Conservation (phyloP, 2,113 vertebrate genomes). For the Cygnus buccinator region DNA sequence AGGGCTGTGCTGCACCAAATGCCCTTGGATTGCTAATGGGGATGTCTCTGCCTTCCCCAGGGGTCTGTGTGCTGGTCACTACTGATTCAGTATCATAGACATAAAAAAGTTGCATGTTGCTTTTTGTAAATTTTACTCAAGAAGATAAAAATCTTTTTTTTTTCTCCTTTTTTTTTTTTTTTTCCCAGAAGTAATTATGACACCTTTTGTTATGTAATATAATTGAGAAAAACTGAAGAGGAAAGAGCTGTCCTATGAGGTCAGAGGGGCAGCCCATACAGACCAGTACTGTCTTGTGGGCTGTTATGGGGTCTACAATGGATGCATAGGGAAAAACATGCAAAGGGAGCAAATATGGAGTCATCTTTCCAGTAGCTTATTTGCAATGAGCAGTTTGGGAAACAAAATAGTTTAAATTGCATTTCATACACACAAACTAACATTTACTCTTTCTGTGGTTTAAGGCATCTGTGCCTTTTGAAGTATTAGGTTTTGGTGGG, state of each 20-base stretch:
- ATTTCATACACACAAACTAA: not conserved
- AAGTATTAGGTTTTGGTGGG: not conserved
- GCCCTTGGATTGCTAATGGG: not conserved
- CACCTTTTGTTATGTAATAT: not conserved
- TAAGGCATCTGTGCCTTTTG: not conserved
- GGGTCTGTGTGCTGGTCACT: not conserved
- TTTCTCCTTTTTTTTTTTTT: not conserved
- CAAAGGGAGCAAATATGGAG: not conserved
- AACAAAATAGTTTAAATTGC: not conserved
- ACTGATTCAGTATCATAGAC: not conserved
- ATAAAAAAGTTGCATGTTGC: not conserved
- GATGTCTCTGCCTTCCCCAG: not conserved
- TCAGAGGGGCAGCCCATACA: not conserved
- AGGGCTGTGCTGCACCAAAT: not conserved
- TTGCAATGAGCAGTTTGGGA: not conserved
- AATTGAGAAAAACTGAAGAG: not conserved
- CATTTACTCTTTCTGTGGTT: not conserved
- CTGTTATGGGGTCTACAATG: not conserved
- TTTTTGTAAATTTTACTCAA: not conserved
- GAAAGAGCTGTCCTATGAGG: not conserved
- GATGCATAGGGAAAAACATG: not conserved
- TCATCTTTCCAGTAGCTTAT: not conserved
- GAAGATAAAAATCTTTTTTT: not conserved
- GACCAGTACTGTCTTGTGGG: not conserved
- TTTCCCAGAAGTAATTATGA: not conserved